Evolutionary conservation across 2,113 vertebrate species (phyloP).

Genomic region (Acrocephalus kingi): DNA sequence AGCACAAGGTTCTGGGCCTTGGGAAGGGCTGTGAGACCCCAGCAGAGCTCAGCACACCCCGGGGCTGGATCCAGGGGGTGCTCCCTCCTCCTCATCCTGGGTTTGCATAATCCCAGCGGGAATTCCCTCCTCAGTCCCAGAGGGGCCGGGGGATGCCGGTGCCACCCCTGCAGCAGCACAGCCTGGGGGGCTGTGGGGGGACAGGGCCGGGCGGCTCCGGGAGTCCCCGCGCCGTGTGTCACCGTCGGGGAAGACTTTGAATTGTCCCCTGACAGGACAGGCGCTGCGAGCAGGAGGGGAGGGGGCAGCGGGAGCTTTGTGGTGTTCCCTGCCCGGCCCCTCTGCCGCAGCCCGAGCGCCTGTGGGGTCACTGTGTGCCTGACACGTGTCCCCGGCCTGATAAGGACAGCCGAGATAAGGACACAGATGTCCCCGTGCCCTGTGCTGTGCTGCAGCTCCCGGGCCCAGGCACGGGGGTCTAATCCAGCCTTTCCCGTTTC

Average conservation of each 20-base stretch:
- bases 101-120: rapidly evolving
- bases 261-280: not conserved
- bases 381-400: not conserved
- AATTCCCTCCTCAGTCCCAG: not conserved
- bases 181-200: not conserved
- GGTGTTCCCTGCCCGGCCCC: not conserved
- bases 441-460: not conserved
- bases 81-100: not conserved
- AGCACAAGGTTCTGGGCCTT: not conserved
- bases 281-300: not conserved
- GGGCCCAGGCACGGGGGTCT: not conserved
- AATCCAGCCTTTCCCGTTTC: not conserved
- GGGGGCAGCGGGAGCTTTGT: not conserved
- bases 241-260: not conserved
- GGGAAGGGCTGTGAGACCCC: not conserved
- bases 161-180: not conserved
- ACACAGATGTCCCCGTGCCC: not conserved
- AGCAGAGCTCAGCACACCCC: not conserved
- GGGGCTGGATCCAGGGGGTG: not conserved
- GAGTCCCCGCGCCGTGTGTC: not conserved
- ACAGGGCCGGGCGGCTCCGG: rapidly evolving
- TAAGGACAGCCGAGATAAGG: not conserved
- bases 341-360: not conserved
- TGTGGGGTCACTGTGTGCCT: not conserved
- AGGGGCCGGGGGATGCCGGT: not conserved